Conservation (phyloP, 2,797 vertebrate genomes). For the Poecilia gillii region DNA sequence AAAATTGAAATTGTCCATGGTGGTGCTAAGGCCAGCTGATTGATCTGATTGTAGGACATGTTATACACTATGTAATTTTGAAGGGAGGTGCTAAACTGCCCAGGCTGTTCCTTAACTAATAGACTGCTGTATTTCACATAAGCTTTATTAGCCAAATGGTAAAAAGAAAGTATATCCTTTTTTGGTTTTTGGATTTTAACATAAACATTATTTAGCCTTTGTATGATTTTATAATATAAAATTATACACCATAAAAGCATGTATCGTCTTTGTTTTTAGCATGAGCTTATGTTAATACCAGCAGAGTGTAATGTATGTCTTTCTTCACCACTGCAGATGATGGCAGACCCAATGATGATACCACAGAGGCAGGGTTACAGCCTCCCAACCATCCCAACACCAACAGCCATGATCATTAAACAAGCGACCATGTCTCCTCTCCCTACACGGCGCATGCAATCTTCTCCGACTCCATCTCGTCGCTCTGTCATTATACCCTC, state of each 20-base stretch:
- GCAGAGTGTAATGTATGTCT: conserved; percentile 4
- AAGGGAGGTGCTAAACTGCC: neutral
- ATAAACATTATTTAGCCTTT: neutral
- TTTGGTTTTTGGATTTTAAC: neutral
- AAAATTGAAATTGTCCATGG: neutral
- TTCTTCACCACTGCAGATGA: conserved; percentile 59
- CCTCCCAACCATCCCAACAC: conserved; percentile 72
- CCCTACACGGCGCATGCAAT: conserved; percentile 54
- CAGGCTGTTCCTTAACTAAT: neutral
- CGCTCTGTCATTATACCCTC: conserved; percentile 73
- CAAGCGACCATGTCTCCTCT: conserved; percentile 81
- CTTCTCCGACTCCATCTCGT: conserved; percentile 75
- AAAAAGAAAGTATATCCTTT: neutral
- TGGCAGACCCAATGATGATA: conserved; percentile 67
- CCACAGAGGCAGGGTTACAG: conserved; percentile 61
- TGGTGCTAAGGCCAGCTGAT: neutral
- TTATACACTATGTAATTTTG: neutral
- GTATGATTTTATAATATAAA: neutral
- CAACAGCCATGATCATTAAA: conserved; percentile 81
- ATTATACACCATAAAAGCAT: neutral
- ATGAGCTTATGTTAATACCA: neutral
- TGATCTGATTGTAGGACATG: neutral
- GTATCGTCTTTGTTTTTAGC: neutral
- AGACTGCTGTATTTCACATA: neutral
- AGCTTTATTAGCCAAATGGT: neutral